A percentile compares a stretch with the other conserved stretches of the same genome.
These are phyloP conservation scores for Spilosoma lubricipeda DNA, from an alignment of 2,888 invertebrate genomes.

Conservation along the genomic window DNA sequence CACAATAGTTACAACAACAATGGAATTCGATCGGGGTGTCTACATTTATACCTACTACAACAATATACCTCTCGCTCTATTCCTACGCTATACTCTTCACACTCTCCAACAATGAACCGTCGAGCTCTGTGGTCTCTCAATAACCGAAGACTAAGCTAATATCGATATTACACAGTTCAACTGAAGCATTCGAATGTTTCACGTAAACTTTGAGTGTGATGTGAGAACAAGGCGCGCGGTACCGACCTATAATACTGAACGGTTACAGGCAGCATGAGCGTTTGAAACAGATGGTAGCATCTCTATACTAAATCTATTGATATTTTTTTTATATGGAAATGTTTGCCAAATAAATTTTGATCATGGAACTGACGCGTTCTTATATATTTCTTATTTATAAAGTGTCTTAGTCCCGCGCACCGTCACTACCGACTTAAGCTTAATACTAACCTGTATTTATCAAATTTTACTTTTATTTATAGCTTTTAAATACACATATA, in stretches of 20 bases:
- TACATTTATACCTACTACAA: slow-evolving; percentile 40
- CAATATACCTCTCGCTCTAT: slow-evolving; percentile 31
- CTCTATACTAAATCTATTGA: background rate
- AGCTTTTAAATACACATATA: slow-evolving; percentile 79
- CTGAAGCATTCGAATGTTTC: slow-evolving; percentile 2
- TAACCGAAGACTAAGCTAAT: slow-evolving; percentile 51
- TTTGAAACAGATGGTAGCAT: slow-evolving; percentile 7
- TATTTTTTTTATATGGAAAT: background rate
- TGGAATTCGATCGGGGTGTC: slow-evolving; percentile 49
- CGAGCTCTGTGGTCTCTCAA: slow-evolving; percentile 27
- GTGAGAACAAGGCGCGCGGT: slow-evolving; percentile 64
- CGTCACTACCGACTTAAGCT: slow-evolving; percentile 74
- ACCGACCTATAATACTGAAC: slow-evolving; percentile 59
- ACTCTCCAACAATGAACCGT: slow-evolving; percentile 27
- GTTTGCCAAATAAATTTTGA: slow-evolving; percentile 10
- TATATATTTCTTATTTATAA: slow-evolving; percentile 9
- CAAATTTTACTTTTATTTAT: slow-evolving; percentile 63
- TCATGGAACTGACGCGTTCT: slow-evolving; percentile 14
- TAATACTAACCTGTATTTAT: slow-evolving; percentile 68
- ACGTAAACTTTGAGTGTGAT: slow-evolving; percentile 22
- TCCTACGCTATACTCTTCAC: slow-evolving; percentile 34
- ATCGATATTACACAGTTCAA: slow-evolving; percentile 19
- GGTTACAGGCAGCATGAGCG: slow-evolving; percentile 42
- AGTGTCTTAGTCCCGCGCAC: slow-evolving; percentile 66
- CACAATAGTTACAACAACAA: slow-evolving; percentile 56